These are phyloP conservation scores for Corythornis cristatus DNA, from an alignment of 2,113 vertebrate species.

Conservation along the genomic window DNA sequence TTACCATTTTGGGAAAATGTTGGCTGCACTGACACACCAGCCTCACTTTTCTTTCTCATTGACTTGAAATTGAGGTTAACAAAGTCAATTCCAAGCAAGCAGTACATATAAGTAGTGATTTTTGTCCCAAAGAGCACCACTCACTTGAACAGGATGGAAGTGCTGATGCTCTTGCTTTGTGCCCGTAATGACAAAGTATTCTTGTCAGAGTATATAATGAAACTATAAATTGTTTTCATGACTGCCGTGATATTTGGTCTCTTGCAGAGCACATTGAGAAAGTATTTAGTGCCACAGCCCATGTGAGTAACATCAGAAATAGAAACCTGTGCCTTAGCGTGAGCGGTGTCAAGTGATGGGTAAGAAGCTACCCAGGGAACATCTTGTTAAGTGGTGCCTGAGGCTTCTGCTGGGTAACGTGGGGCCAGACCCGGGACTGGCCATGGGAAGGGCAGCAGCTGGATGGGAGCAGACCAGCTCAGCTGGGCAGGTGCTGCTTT, in stretches of 20 bases:
- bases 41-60: slow-evolving; percentile 61
- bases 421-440: background rate
- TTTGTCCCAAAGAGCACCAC: slow-evolving; percentile 63
- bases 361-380: slow-evolving; percentile 11
- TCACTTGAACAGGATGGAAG: slow-evolving; percentile 54
- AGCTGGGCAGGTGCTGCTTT: background rate
- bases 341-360: background rate
- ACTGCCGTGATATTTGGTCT: slow-evolving; percentile 70
- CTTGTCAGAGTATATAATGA: slow-evolving; percentile 76
- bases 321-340: background rate
- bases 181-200: slow-evolving; percentile 73
- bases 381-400: background rate
- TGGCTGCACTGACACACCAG: slow-evolving; percentile 37
- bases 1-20: slow-evolving; percentile 53
- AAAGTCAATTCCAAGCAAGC: slow-evolving; percentile 65
- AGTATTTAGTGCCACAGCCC: slow-evolving; percentile 67
- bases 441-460: too few species aligned
- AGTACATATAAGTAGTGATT: slow-evolving; percentile 61
- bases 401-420: background rate
- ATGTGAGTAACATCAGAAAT: slow-evolving; percentile 47
- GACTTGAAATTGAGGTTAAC: slow-evolving; percentile 74
- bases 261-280: slow-evolving; percentile 68
- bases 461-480: background rate
- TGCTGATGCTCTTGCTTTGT: slow-evolving; percentile 70
- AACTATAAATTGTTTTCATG: slow-evolving; percentile 82